Percentiles rank a stretch among this genome's conserved stretches.
Evolutionary conservation across 2,797 vertebrate species (phyloP).

Genomic region (Poeciliopsis turneri): DNA sequence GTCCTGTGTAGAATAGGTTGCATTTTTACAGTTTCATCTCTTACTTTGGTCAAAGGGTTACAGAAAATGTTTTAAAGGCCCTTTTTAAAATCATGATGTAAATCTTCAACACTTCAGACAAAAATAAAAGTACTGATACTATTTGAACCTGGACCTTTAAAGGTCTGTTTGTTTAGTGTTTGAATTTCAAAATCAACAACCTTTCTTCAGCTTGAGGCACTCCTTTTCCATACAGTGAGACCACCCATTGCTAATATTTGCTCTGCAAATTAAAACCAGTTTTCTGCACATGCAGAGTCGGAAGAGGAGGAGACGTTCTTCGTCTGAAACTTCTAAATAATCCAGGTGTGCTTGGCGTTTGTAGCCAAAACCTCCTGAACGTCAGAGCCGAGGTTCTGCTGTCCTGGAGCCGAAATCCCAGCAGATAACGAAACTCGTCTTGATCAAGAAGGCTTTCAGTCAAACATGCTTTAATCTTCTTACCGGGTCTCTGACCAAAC

Average conservation of each 20-base stretch:
- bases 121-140: background rate
- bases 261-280: slow-evolving; percentile 25
- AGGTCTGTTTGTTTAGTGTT: slow-evolving; percentile 5
- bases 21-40: no score
- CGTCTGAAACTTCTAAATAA: slow-evolving; percentile 1
- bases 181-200: background rate
- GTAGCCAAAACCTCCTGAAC: background rate
- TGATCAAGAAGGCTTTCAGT: background rate
- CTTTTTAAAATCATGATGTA: background rate
- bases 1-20: no score
- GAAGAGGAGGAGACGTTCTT: background rate
- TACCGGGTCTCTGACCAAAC: background rate
- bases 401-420: background rate
- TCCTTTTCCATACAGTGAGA: slow-evolving; percentile 3
- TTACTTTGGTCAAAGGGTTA: no score
- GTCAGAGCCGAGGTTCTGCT: background rate
- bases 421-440: background rate
- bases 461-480: background rate
- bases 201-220: background rate
- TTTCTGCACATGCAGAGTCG: background rate
- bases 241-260: slow-evolving; percentile 19
- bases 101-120: background rate
- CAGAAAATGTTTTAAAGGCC: background rate
- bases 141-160: background rate
- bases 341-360: background rate